Conservation (phyloP, 2,888 invertebrate genomes). For the Tipula vernalis region DNA sequence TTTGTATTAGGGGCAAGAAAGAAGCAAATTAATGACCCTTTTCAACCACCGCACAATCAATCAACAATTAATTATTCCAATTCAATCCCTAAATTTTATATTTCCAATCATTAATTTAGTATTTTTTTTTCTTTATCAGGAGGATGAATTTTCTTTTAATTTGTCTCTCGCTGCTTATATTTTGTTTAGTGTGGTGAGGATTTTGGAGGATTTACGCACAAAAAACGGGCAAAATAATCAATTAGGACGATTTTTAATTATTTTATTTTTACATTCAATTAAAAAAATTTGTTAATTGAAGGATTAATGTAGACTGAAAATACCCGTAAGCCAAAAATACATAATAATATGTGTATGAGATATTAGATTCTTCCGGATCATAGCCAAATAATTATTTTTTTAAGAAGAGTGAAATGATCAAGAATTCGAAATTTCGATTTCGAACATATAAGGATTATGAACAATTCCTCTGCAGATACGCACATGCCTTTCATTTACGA, state of each 20-base stretch:
- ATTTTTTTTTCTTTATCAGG: not conserved
- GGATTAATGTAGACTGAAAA: not conserved
- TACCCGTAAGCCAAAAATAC: not conserved
- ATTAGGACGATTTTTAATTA: not conserved
- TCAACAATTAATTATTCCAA: not conserved
- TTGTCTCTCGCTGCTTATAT: not conserved
- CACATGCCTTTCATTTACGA: too few relatives aligned
- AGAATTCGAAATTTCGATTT: too few relatives aligned
- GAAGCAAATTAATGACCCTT: not conserved
- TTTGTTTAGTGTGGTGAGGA: not conserved
- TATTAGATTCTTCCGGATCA: too few relatives aligned
- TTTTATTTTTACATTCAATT: not conserved
- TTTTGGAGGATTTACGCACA: not conserved
- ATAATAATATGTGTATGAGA: too few relatives aligned
- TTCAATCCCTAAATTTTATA: not conserved
- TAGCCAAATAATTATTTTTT: too few relatives aligned
- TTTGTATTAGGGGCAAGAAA: not conserved
- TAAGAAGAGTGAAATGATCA: too few relatives aligned
- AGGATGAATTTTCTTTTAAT: not conserved
- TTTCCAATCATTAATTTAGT: not conserved
- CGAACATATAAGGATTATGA: too few relatives aligned
- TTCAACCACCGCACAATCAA: not conserved
- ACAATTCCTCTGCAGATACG: too few relatives aligned
- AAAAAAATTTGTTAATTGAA: not conserved
- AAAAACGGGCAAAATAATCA: not conserved